Percentiles rank a stretch among this genome's conserved stretches.
Conservation (phyloP, 1,140 invertebrate species). For the Battus philenor region DNA sequence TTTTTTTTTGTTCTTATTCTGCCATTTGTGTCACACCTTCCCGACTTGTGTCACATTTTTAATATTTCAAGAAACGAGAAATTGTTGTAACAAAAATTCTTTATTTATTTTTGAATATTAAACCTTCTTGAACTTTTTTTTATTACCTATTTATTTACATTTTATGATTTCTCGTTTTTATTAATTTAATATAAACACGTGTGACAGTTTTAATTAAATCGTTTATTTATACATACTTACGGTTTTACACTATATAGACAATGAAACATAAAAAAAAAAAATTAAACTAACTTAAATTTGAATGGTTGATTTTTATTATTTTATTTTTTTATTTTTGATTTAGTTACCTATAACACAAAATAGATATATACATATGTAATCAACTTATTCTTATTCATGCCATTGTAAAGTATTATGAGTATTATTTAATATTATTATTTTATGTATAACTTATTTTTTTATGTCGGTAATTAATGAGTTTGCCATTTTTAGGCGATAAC, state of each 20-base stretch:
- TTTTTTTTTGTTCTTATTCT: conserved; percentile 21
- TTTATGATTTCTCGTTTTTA: conserved; percentile 10
- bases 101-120: conserved; percentile 11
- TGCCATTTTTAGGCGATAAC: conserved; percentile 86
- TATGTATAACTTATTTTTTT: neutral
- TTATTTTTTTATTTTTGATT: too few species aligned
- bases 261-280: too few species aligned
- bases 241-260: too few species aligned
- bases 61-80: conserved; percentile 19
- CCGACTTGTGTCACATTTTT: conserved; percentile 70
- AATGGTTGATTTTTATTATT: too few species aligned
- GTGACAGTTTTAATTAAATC: too few species aligned
- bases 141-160: neutral
- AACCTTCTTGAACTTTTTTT: conserved; percentile 1
- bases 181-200: neutral
- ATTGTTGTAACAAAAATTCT: too few species aligned
- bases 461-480: conserved; percentile 13
- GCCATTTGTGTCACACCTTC: conserved; percentile 67
- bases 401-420: too few species aligned
- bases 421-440: conserved; percentile 3
- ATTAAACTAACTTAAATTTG: too few species aligned
- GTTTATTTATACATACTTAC: too few species aligned
- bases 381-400: too few species aligned
- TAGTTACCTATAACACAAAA: too few species aligned
- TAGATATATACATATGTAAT: too few species aligned